These are phyloP conservation scores for Irena cyanogastra DNA, from an alignment of 2,113 vertebrate species.

Conservation along the genomic window DNA sequence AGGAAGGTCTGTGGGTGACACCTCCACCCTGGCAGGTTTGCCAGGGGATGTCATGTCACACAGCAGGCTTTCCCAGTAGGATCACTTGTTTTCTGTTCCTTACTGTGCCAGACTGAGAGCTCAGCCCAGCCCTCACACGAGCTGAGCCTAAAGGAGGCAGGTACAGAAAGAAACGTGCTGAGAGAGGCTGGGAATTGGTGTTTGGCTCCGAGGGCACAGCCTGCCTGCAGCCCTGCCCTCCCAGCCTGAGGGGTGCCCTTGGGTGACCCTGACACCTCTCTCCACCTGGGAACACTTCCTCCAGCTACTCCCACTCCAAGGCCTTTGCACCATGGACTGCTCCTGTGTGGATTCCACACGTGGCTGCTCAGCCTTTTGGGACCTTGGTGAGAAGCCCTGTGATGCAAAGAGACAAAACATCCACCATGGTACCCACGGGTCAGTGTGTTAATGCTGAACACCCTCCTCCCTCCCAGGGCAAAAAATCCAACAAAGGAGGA, in stretches of 20 bases:
- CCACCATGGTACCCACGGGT: fast-evolving
- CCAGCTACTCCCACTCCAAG: neutral
- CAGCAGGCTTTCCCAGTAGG: neutral
- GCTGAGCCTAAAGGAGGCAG: neutral
- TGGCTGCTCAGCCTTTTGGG: neutral
- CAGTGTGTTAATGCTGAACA: neutral
- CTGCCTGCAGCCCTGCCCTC: neutral
- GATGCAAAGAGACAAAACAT: neutral
- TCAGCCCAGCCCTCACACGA: neutral
- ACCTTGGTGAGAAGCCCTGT: neutral
- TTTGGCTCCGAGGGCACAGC: neutral
- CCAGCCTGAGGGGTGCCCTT: neutral
- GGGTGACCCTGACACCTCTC: neutral
- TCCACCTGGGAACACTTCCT: neutral
- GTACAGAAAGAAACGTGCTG: neutral
- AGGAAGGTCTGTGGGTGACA: neutral
- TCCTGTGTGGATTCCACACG: fast-evolving
- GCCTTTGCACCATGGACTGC: neutral
- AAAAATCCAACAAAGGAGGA: neutral
- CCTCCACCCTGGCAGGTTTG: neutral
- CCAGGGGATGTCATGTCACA: neutral
- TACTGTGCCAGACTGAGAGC: neutral
- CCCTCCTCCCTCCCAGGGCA: neutral
- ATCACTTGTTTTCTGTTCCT: neutral
- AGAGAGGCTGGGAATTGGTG: neutral